These are phyloP conservation scores for Ectemnius continuus DNA, from an alignment of 2,888 invertebrate species.

Conservation along the genomic window DNA sequence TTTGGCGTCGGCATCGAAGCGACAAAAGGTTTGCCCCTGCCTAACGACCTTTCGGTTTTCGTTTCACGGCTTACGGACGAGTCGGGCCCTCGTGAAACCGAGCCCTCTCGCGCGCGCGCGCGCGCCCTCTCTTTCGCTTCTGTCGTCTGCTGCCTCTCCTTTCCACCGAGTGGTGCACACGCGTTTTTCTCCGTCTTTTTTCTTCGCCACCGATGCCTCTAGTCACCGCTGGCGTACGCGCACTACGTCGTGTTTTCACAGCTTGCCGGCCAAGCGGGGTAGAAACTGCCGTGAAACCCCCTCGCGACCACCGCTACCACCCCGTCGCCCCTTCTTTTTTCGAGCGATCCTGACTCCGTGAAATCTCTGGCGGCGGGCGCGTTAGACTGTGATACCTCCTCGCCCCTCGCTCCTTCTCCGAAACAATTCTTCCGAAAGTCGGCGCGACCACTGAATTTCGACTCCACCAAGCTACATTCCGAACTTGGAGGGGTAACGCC, in stretches of 20 bases:
- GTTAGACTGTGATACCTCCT: conserved; percentile 68
- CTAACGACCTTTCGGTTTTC: conserved; percentile 76
- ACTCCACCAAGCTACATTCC: too few relatives aligned
- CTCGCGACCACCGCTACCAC: conserved; percentile 35
- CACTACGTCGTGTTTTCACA: conserved; percentile 67
- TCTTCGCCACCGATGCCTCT: conserved; percentile 19
- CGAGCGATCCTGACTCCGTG: conserved; percentile 59
- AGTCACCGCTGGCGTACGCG: conserved; percentile 38
- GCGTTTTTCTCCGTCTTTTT: conserved; percentile 41
- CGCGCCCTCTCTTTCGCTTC: conserved; percentile 23
- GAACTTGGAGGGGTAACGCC: too few relatives aligned
- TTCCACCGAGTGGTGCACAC: too few relatives aligned
- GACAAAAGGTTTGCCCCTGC: conserved; percentile 76
- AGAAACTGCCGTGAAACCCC: conserved; percentile 53
- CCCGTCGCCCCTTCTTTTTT: conserved; percentile 43
- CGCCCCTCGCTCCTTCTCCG: background rate
- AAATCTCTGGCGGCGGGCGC: conserved; percentile 66
- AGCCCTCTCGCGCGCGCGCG: conserved; percentile 45
- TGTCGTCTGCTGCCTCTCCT: conserved; percentile 33
- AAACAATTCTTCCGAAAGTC: conserved; percentile 14
- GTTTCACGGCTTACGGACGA: conserved; percentile 71
- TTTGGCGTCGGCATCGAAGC: conserved; percentile 73
- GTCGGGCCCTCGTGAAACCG: conserved; percentile 66
- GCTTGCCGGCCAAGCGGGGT: conserved; percentile 65
- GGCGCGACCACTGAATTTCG: too few relatives aligned